Conservation (phyloP, 2,888 invertebrate genomes). For the Antheraea assamensis region DNA sequence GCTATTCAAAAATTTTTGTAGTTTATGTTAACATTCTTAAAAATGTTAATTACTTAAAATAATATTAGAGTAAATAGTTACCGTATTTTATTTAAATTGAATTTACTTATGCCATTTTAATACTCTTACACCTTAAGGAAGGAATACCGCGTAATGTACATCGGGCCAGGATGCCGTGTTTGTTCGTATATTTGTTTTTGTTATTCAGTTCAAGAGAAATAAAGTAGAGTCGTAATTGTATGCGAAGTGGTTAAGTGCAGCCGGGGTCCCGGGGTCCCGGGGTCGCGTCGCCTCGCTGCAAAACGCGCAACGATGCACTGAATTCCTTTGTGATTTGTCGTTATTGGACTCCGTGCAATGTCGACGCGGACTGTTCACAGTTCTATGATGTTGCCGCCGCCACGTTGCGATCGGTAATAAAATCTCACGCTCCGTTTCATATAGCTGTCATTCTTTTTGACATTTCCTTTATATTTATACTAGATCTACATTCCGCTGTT, state of each 20-base stretch:
- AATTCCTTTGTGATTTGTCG: slow-evolving; percentile 44
- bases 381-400: slow-evolving; percentile 44
- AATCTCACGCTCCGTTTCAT: slow-evolving; percentile 41
- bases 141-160: background rate
- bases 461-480: background rate
- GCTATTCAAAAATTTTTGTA: no score
- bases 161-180: background rate
- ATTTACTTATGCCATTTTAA: no score
- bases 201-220: background rate
- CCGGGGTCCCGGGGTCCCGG: no score
- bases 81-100: no score
- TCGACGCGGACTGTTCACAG: slow-evolving; percentile 46
- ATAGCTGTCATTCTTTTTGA: slow-evolving; percentile 31
- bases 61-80: no score
- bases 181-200: background rate
- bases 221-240: background rate
- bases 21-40: no score
- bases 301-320: slow-evolving; percentile 45
- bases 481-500: background rate
- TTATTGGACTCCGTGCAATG: slow-evolving; percentile 52
- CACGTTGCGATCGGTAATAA: slow-evolving; percentile 44
- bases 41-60: no score
- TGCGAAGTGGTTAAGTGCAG: slow-evolving; percentile 4
- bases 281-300: slow-evolving; percentile 18
- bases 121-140: background rate